Conservation (phyloP, 2,888 invertebrate species). For the Dicycla oo region DNA sequence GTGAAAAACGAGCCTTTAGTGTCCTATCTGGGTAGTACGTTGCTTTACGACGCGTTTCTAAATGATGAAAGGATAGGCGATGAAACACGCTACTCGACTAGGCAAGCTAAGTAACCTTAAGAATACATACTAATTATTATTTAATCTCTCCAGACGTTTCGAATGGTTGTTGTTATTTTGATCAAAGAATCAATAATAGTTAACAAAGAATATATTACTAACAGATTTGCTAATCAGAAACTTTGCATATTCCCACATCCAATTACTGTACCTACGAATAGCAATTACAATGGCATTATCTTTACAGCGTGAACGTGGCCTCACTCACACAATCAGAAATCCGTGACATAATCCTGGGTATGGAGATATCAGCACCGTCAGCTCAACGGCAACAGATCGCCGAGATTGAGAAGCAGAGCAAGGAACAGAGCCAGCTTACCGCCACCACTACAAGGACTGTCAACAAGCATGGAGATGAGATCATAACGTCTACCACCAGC, state of each 20-base stretch:
- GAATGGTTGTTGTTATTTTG: neutral
- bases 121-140: neutral
- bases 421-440: conserved; percentile 99
- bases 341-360: conserved; percentile 99
- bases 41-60: neutral
- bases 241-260: neutral
- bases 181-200: neutral
- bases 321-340: conserved; percentile 99
- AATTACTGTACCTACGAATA: neutral
- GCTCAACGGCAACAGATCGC: conserved; percentile 99
- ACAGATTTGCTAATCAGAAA: neutral
- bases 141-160: neutral
- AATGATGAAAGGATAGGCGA: neutral
- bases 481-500: conserved; percentile 99
- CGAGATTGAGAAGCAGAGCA: conserved; percentile 99
- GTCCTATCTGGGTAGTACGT: neutral
- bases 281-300: neutral
- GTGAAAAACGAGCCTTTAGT: neutral
- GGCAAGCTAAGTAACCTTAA: neutral
- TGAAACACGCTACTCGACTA: neutral
- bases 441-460: conserved; percentile 99
- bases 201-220: neutral
- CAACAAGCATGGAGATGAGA: conserved; percentile 99
- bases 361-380: conserved; percentile 99
- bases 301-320: conserved; percentile 97